A percentile compares a stretch with the other conserved stretches of the same genome.
These are phyloP conservation scores for Sardina pilchardus DNA, from an alignment of 2,113 vertebrate genomes.

Conservation along the genomic window DNA sequence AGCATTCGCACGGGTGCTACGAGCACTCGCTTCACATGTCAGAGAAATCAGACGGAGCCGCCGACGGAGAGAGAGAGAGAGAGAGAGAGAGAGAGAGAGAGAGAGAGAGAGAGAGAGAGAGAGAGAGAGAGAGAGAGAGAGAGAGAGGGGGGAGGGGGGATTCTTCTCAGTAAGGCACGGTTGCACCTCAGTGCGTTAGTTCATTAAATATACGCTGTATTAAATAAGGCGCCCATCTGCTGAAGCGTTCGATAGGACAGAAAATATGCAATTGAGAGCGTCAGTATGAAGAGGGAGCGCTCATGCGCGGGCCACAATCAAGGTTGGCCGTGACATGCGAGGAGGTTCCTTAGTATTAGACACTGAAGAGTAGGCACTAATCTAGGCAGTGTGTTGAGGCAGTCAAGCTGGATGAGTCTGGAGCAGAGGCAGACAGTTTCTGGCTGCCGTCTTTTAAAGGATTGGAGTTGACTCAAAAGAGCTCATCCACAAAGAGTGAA, in stretches of 20 bases:
- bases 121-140: too few species aligned
- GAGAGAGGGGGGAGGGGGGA: neutral
- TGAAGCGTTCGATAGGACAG: neutral
- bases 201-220: conserved; percentile 44
- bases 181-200: conserved; percentile 38
- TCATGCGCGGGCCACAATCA: conserved; percentile 12
- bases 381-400: neutral
- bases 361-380: neutral
- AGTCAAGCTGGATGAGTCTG: neutral
- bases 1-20: neutral
- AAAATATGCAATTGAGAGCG: conserved; percentile 18
- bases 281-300: conserved; percentile 27
- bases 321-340: neutral
- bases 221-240: conserved; percentile 30
- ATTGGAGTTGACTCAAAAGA: conserved; percentile 14
- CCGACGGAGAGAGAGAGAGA: too few species aligned
- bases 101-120: too few species aligned
- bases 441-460: neutral
- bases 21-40: neutral
- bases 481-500: neutral
- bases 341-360: conserved; percentile 22
- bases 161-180: conserved; percentile 40
- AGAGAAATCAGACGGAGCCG: neutral
- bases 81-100: too few species aligned
- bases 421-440: neutral